Conservation (phyloP, 2,888 invertebrate genomes). For the Patella pellucida region DNA sequence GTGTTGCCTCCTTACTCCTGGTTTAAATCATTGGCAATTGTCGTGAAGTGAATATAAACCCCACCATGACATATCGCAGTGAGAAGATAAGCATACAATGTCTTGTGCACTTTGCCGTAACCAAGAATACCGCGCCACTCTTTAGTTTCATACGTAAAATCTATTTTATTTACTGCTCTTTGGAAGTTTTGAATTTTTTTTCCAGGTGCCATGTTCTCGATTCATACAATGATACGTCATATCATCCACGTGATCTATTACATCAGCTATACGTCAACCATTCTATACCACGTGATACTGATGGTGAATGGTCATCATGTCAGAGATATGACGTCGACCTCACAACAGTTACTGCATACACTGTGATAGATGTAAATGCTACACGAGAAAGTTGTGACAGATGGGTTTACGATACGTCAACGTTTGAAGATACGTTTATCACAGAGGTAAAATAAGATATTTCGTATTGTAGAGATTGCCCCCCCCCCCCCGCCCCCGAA, state of each 20-base stretch:
- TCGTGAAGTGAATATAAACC: no score
- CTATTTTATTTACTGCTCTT: no score
- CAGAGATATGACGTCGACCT: neutral
- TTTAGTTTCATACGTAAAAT: no score
- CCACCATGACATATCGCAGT: no score
- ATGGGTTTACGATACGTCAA: conserved; percentile 18
- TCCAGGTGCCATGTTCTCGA: neutral
- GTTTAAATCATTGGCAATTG: no score
- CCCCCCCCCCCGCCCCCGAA: no score
- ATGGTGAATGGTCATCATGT: neutral
- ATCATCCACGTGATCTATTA: neutral
- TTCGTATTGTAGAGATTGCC: no score
- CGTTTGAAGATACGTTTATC: conserved; percentile 8
- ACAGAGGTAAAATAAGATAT: conserved; percentile 16
- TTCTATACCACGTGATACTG: neutral
- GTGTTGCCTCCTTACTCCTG: no score
- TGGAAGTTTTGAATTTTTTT: neutral
- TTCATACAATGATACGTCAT: neutral
- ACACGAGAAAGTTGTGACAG: neutral
- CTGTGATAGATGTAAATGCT: neutral
- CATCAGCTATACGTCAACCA: neutral
- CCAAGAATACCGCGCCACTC: no score
- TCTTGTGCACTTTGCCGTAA: no score
- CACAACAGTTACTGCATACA: neutral
- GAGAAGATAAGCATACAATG: no score